phyloP scores from a whole-genome alignment of 2,888 invertebrate genomes.

The Phengaris arion region DNA sequence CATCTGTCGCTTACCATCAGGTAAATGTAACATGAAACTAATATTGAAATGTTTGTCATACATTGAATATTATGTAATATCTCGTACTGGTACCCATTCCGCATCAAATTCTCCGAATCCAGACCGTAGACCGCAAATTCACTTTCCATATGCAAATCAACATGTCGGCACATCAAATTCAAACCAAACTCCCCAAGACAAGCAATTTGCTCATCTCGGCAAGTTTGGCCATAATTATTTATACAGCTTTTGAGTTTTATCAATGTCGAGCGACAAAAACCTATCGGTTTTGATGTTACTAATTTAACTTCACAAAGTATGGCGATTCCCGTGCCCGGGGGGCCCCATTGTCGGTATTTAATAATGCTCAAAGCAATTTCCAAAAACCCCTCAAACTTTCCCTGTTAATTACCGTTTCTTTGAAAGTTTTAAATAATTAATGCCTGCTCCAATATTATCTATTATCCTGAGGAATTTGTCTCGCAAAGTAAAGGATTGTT shows the following conservation, averaged over 20 bases:
- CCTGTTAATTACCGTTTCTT: neutral
- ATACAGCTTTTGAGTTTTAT: neutral
- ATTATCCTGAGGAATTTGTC: constrained; percentile 1
- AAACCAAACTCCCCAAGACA: neutral
- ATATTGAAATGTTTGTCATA: neutral
- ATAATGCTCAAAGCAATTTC: constrained; percentile 9
- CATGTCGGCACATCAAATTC: constrained; percentile 10
- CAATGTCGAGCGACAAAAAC: constrained; percentile 17
- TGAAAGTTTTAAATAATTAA: constrained; percentile 11
- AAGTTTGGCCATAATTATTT: constrained; percentile 4
- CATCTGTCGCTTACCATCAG: too few species aligned
- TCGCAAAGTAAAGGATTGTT: neutral
- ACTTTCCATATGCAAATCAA: constrained; percentile 27
- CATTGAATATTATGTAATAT: neutral
- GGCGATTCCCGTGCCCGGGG: neutral
- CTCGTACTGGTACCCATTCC: neutral
- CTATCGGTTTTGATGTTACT: constrained; percentile 18
- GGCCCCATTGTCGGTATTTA: constrained; percentile 15
- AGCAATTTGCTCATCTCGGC: constrained; percentile 1
- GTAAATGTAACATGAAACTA: too few species aligned
- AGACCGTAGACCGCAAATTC: constrained; percentile 18
- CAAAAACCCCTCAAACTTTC: constrained; percentile 9
- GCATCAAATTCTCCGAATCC: neutral
- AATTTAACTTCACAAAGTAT: constrained; percentile 25
- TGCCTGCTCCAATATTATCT: neutral